A percentile compares a stretch with the other conserved stretches of the same genome.
phyloP scores from a whole-genome alignment of 1,140 invertebrate species.

The Propsilocerus akamusi region DNA sequence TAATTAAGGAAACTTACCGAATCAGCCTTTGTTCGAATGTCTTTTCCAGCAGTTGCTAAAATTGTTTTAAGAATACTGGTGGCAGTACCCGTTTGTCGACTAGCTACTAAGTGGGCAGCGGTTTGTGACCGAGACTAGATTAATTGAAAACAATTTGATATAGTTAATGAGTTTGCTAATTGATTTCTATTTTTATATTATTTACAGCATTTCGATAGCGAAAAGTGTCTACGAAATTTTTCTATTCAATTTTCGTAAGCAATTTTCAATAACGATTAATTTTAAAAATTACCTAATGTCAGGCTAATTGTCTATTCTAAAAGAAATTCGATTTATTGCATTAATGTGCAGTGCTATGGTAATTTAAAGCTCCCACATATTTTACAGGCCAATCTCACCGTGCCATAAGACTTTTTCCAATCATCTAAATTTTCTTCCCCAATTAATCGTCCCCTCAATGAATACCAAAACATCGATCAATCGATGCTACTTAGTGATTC shows the following conservation, averaged over 20 bases:
- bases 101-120: slow-evolving; percentile 78
- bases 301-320: too few relatives aligned
- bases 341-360: too few relatives aligned
- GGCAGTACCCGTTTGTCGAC: slow-evolving; percentile 71
- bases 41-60: slow-evolving; percentile 65
- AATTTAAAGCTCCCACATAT: too few relatives aligned
- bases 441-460: not conserved
- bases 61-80: slow-evolving; percentile 73
- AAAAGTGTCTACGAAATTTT: not conserved
- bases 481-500: not conserved
- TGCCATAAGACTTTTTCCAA: too few relatives aligned
- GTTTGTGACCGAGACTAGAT: slow-evolving; percentile 59
- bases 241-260: not conserved
- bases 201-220: not conserved
- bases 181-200: slow-evolving; percentile 3
- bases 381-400: too few relatives aligned
- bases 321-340: too few relatives aligned
- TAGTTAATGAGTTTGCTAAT: not conserved
- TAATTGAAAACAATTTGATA: slow-evolving; percentile 5
- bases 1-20: slow-evolving; percentile 42
- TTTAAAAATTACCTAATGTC: too few relatives aligned
- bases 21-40: slow-evolving; percentile 67
- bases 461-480: not conserved
- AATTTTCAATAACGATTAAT: too few relatives aligned
- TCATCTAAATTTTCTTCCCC: too few relatives aligned